phyloP scores from a whole-genome alignment of 1,140 invertebrate species.

The Neomicropteryx cornuta region DNA sequence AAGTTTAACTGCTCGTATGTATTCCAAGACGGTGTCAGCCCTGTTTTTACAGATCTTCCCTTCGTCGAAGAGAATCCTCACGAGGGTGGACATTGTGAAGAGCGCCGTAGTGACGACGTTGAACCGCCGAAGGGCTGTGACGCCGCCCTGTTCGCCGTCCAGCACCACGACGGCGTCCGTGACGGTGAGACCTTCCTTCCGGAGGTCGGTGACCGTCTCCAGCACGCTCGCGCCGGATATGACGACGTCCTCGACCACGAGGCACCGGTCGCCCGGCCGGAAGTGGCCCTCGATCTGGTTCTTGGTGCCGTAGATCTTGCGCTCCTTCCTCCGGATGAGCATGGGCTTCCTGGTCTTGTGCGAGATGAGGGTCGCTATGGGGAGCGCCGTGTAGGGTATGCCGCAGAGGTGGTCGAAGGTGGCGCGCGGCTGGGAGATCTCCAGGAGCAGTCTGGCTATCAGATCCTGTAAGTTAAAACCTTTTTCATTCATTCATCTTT shows the following conservation, averaged over 20 bases:
- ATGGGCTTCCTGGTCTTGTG: conserved; percentile 66
- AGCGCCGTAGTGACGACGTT: conserved; percentile 62
- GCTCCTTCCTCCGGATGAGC: conserved; percentile 83
- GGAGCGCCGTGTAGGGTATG: conserved; percentile 93
- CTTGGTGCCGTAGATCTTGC: conserved; percentile 91
- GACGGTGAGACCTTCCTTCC: conserved; percentile 59
- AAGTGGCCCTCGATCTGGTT: conserved; percentile 89
- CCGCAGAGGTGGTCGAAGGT: conserved; percentile 72
- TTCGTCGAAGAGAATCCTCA: conserved; percentile 52
- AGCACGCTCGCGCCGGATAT: conserved; percentile 88
- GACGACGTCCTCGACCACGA: conserved; percentile 95
- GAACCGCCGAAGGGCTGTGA: conserved; percentile 53
- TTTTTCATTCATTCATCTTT: no score
- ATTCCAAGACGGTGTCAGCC: conserved; percentile 50
- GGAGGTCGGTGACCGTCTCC: conserved; percentile 72
- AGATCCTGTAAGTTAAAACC: no score
- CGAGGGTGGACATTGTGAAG: conserved; percentile 55
- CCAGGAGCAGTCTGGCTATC: no score
- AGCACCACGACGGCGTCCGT: conserved; percentile 77
- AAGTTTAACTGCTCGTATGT: no score
- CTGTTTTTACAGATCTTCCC: conserved; percentile 48
- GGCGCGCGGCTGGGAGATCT: no score
- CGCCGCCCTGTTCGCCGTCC: conserved; percentile 86
- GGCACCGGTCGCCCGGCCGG: conserved; percentile 61
- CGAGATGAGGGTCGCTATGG: conserved; percentile 79